Evolutionary conservation across 2,113 vertebrate species (phyloP).

Genomic region (Ginglymostoma cirratum): DNA sequence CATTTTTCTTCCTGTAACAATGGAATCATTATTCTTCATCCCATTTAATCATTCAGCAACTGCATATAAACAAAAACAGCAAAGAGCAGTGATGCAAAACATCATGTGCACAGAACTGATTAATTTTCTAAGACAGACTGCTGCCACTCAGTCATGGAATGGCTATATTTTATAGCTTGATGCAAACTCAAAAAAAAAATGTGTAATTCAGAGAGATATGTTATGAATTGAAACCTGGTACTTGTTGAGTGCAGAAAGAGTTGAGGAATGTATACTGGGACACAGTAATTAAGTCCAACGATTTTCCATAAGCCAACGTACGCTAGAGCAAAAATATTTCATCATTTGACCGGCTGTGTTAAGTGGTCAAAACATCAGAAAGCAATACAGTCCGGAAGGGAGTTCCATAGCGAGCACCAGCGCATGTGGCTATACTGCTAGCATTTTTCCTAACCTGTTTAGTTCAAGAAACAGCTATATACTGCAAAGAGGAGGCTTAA

Average conservation of each 20-base stretch:
- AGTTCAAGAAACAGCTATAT: background rate
- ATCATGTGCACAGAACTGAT: background rate
- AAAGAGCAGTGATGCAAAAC: background rate
- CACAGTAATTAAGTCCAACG: background rate
- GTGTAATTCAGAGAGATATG: background rate
- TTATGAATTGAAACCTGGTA: background rate
- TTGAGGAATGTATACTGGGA: background rate
- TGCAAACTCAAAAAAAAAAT: background rate
- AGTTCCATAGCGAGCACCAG: background rate
- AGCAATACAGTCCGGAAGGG: background rate
- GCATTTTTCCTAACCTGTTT: background rate
- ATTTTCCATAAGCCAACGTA: background rate
- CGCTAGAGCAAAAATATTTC: background rate
- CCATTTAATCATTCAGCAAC: background rate
- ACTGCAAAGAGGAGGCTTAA: background rate
- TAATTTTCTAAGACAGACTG: background rate
- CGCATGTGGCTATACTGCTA: background rate
- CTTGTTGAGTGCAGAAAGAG: background rate
- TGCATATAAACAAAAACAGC: background rate
- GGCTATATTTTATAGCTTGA: background rate
- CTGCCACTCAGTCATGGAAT: background rate
- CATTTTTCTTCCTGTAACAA: background rate
- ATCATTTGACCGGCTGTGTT: background rate
- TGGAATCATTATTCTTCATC: background rate
- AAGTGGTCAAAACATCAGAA: background rate